These are phyloP conservation scores for Scomber scombrus DNA, from an alignment of 2,113 vertebrate genomes.

Conservation along the genomic window DNA sequence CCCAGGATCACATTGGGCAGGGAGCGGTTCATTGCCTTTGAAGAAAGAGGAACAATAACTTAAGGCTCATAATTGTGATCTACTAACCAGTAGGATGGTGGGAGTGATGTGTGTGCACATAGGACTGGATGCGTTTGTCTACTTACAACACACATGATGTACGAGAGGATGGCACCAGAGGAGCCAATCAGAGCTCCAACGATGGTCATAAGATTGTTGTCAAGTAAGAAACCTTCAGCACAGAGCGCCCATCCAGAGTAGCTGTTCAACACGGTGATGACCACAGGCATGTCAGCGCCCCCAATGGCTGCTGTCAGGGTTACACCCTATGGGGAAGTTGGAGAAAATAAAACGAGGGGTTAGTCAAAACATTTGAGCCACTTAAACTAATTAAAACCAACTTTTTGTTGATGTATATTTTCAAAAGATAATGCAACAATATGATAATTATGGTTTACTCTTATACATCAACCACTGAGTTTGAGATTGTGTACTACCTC, in stretches of 20 bases:
- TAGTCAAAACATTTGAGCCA: background rate
- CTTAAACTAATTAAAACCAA: background rate
- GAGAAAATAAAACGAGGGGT: background rate
- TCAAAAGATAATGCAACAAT: background rate
- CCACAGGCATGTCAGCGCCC: slow-evolving; percentile 89
- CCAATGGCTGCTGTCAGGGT: slow-evolving; percentile 87
- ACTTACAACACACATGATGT: slow-evolving; percentile 90
- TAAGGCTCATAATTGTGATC: background rate
- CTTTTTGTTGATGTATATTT: background rate
- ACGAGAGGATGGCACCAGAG: slow-evolving; percentile 88
- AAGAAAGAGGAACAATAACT: background rate
- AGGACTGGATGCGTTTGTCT: background rate
- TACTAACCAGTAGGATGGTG: background rate
- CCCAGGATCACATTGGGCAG: slow-evolving; percentile 87
- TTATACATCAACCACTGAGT: background rate
- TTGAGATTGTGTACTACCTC: no score
- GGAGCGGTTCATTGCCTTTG: slow-evolving; percentile 87
- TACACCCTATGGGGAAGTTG: slow-evolving; percentile 78
- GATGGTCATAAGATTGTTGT: slow-evolving; percentile 89
- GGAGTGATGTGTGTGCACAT: background rate
- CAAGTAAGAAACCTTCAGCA: slow-evolving; percentile 85
- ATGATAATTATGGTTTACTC: background rate
- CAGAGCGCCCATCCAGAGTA: slow-evolving; percentile 89
- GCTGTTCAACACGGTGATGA: slow-evolving; percentile 88
- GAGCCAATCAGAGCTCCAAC: slow-evolving; percentile 88